Evolutionary conservation across 2,113 vertebrate genomes (phyloP), one percentile per base, ranked within the genome.

Genomic region (Ivindomyrus marchei): DNA sequence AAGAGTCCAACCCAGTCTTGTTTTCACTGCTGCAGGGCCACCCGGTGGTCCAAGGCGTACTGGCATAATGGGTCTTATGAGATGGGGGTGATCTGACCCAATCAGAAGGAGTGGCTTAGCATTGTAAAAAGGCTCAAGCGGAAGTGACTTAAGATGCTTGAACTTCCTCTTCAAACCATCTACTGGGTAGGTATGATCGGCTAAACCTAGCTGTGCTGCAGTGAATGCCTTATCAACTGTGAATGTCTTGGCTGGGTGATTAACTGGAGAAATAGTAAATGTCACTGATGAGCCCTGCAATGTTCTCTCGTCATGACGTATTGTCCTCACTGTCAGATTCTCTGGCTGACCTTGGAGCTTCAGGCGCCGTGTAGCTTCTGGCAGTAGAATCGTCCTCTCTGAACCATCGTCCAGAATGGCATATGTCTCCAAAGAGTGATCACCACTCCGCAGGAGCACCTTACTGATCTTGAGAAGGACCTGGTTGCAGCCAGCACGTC

Each of bases 71-170:
- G 88, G 3, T n/a, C 10, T 70, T 58, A 58, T 58, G 21, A 24
- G 87, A 13, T 90, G 90, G 6, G 50, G 31, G 50, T 50, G 21
- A 31, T 89, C 83, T 2, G 88, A 74, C 10, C 88, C 90, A n/a
- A 89, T 90, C 1, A 90, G 88, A 10, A 84, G 50, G 0, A 90
- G 17, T 27, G 87, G 77, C 0, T 31, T 58, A 24, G 53, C 53
- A 58, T 58, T 58, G 1, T 58, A 24, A 4, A 56, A 56, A 6
- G 19, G 53, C 53, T 56, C 13, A 52, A 52, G 50, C 15, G 50
- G 15, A 52, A 52, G 15, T 15, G 50, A 52, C 50, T 52, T 15
- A 15, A 52, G 50, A 0, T 52, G 50, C 50, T 52, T 52, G 50
- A 17, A 52, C 15, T 52, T 52, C 50, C 50, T 52, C 50, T 52